phyloP scores from a whole-genome alignment of 2,888 invertebrate species.

The Cenopis cana region DNA sequence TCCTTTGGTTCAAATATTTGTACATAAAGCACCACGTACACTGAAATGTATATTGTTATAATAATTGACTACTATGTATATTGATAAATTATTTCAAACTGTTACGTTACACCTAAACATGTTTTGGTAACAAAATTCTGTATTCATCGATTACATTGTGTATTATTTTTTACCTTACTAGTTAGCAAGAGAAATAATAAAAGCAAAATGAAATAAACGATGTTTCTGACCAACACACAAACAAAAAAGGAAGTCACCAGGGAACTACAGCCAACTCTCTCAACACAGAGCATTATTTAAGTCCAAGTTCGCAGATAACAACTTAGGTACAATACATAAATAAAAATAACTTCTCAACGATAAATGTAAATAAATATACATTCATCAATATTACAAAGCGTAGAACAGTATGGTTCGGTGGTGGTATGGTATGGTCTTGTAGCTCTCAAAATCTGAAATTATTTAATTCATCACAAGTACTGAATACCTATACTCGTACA shows the following conservation, averaged over 20 bases:
- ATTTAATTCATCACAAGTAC: no score
- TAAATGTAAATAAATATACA: neutral
- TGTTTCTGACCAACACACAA: slow-evolving; percentile 21
- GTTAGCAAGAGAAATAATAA: neutral
- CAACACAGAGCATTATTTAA: slow-evolving; percentile 23
- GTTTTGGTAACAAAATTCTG: slow-evolving; percentile 66
- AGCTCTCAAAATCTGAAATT: neutral
- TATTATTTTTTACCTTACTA: slow-evolving; percentile 54
- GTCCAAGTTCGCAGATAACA: slow-evolving; percentile 18
- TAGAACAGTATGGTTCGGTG: neutral
- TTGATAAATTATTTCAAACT: slow-evolving; percentile 47
- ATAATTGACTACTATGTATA: slow-evolving; percentile 24
- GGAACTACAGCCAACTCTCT: slow-evolving; percentile 20
- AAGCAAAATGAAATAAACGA: slow-evolving; percentile 24
- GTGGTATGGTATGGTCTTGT: neutral
- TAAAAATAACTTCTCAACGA: neutral
- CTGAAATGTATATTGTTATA: slow-evolving; percentile 17
- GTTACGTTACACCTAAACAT: slow-evolving; percentile 61
- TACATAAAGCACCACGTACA: slow-evolving; percentile 13
- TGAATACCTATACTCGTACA: no score
- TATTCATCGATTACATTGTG: slow-evolving; percentile 58
- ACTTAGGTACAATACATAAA: slow-evolving; percentile 17
- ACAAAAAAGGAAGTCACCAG: slow-evolving; percentile 19
- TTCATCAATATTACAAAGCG: neutral
- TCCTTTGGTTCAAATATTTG: neutral